Percentiles rank a stretch among this genome's conserved stretches.
Evolutionary conservation across 2,888 invertebrate species (phyloP).

Genomic region (Carterocephalus palaemon): DNA sequence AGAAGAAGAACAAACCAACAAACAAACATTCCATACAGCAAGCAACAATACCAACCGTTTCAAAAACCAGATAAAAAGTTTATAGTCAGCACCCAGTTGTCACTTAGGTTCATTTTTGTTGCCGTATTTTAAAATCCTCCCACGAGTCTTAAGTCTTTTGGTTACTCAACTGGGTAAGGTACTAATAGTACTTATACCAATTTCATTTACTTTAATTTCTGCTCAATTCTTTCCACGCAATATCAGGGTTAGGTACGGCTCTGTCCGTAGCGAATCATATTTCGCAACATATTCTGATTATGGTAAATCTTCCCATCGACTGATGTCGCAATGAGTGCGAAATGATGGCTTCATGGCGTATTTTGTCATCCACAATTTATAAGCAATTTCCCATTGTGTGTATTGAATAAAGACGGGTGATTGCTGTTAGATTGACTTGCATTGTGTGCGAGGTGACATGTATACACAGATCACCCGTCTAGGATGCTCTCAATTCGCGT

Average conservation of each 20-base stretch:
- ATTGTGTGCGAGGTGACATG: neutral
- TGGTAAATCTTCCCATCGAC: slow-evolving; percentile 30
- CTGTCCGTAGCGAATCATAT: slow-evolving; percentile 21
- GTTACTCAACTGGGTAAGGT: neutral
- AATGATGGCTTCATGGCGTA: slow-evolving; percentile 20
- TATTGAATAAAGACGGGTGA: slow-evolving; percentile 19
- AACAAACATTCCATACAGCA: no score
- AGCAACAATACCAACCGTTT: no score
- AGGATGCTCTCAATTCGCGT: neutral
- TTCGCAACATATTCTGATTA: slow-evolving; percentile 22
- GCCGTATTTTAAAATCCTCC: no score
- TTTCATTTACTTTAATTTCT: slow-evolving; percentile 7
- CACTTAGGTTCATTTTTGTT: no score
- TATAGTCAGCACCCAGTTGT: no score
- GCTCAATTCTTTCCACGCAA: slow-evolving; percentile 21
- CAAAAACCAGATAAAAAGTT: no score
- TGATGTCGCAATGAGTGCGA: slow-evolving; percentile 19
- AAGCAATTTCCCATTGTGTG: slow-evolving; percentile 18
- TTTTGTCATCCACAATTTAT: slow-evolving; percentile 24
- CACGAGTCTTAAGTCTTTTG: neutral
- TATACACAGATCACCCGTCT: no score
- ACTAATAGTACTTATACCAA: no score
- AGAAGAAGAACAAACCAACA: no score
- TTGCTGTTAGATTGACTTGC: slow-evolving; percentile 13
- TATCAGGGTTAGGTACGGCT: slow-evolving; percentile 12